phyloP scores from a whole-genome alignment of 2,888 invertebrate genomes.

The Epinotia nisella region DNA sequence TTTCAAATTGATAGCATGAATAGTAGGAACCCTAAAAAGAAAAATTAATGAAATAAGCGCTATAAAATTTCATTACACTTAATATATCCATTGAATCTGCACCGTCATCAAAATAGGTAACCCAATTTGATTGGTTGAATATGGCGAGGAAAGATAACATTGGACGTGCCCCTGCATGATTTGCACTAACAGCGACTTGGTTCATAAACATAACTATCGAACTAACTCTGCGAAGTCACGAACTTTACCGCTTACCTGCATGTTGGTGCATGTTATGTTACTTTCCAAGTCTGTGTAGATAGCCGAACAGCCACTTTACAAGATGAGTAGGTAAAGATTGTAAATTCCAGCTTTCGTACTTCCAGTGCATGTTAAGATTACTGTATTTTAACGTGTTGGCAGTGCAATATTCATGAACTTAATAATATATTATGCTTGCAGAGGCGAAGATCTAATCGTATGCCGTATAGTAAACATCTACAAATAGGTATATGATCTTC shows the following conservation, averaged over 20 bases:
- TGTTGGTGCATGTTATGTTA: conserved; percentile 16
- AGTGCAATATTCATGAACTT: conserved; percentile 7
- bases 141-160: conserved; percentile 22
- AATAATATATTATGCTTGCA: conserved; percentile 5
- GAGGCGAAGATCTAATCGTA: conserved; percentile 15
- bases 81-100: conserved; percentile 22
- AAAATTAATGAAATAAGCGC: no score
- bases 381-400: neutral
- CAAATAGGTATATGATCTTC: neutral
- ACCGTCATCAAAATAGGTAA: conserved; percentile 13
- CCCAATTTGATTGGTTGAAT: conserved; percentile 20
- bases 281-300: conserved; percentile 31
- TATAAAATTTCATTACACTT: neutral
- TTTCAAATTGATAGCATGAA: no score
- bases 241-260: conserved; percentile 18
- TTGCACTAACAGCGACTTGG: conserved; percentile 11
- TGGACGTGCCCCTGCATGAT: conserved; percentile 40
- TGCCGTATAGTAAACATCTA: neutral
- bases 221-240: conserved; percentile 33
- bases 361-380: conserved; percentile 5
- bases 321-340: conserved; percentile 19
- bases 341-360: conserved; percentile 6
- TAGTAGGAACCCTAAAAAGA: no score
- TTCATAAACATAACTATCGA: conserved; percentile 18
- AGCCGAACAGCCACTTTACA: conserved; percentile 24